These are phyloP conservation scores for Agonum fuliginosum DNA, from an alignment of 2,888 invertebrate genomes.

Conservation along the genomic window DNA sequence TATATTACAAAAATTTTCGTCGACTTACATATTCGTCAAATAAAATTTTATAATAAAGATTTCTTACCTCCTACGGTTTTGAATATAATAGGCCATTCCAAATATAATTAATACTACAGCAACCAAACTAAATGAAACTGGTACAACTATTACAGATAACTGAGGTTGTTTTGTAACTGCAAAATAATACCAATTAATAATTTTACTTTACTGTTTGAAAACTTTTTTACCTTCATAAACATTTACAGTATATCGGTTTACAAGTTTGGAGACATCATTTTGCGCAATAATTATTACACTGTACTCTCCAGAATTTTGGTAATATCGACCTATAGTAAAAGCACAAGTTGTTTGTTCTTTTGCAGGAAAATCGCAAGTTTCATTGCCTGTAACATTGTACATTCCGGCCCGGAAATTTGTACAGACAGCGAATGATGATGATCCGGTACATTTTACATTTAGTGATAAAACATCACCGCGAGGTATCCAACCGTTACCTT, in stretches of 20 bases:
- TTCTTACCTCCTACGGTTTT: conserved; percentile 83
- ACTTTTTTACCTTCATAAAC: conserved; percentile 87
- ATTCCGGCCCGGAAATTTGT: conserved; percentile 78
- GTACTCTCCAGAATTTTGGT: conserved; percentile 81
- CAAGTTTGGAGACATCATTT: conserved; percentile 83
- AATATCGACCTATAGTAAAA: conserved; percentile 81
- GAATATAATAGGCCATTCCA: conserved; percentile 90
- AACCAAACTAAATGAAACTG: conserved; percentile 86
- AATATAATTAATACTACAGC: conserved; percentile 90
- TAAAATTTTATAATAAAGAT: conserved; percentile 44
- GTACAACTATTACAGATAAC: conserved; percentile 91
- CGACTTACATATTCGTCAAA: not conserved
- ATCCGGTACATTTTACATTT: conserved; percentile 83
- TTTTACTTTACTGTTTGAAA: conserved; percentile 50
- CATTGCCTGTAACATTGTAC: conserved; percentile 85
- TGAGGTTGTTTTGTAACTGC: conserved; percentile 86
- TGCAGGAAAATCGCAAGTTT: conserved; percentile 77
- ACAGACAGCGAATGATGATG: conserved; percentile 84
- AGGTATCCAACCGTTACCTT: conserved; percentile 88
- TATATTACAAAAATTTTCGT: not conserved
- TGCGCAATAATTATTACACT: conserved; percentile 86
- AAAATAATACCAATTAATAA: conserved; percentile 34
- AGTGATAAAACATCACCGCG: conserved; percentile 86
- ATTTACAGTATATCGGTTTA: conserved; percentile 84
- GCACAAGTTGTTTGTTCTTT: conserved; percentile 74